Percentiles rank a stretch among this genome's conserved stretches.
Conservation (phyloP, 2,797 vertebrate genomes). For the Chloroceryle inda region DNA sequence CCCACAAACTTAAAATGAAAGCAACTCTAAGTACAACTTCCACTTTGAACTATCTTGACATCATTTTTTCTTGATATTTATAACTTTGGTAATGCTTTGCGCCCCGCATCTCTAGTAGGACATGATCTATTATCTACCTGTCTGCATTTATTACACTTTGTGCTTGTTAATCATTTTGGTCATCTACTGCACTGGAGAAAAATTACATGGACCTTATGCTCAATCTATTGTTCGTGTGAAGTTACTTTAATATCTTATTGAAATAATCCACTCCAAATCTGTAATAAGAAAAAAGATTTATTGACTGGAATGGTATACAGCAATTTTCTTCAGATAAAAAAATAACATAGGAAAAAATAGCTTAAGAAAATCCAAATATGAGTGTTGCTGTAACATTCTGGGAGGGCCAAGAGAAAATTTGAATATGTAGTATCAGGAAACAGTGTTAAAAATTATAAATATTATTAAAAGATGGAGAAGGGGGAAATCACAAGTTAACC, state of each 20-base stretch:
- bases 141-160: not conserved
- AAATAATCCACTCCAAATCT: not conserved
- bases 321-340: not conserved
- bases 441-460: slow-evolving; percentile 38
- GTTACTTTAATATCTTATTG: not conserved
- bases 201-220: not conserved
- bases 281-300: not conserved
- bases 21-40: not conserved
- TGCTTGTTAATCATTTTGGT: not conserved
- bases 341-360: not conserved
- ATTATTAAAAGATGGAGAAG: not conserved
- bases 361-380: not conserved
- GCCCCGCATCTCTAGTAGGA: not conserved
- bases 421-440: not conserved
- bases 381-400: not conserved
- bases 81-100: not conserved
- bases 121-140: not conserved
- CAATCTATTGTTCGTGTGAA: not conserved
- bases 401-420: not conserved
- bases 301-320: not conserved
- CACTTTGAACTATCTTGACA: not conserved
- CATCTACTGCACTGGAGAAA: not conserved
- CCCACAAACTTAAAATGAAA: not conserved
- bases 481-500: not conserved
- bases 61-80: not conserved